These are phyloP conservation scores for Halcyon leucocephala DNA, from an alignment of 2,797 vertebrate species.

Conservation along the genomic window DNA sequence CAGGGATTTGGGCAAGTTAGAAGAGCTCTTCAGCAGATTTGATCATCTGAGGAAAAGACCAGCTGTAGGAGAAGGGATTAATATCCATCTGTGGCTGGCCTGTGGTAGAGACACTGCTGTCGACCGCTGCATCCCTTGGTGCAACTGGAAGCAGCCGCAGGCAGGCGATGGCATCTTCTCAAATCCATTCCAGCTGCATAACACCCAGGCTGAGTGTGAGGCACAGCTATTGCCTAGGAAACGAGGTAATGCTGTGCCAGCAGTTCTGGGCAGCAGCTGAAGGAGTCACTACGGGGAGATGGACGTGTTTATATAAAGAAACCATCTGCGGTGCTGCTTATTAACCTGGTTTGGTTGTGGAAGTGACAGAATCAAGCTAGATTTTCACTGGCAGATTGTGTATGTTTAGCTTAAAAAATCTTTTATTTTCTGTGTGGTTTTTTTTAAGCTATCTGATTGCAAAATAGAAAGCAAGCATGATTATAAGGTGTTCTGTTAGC, in stretches of 20 bases:
- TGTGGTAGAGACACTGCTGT: not conserved
- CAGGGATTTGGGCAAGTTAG: not conserved
- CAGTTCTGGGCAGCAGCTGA: constrained; percentile 6
- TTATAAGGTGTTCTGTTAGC: not conserved
- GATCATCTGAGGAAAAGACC: not conserved
- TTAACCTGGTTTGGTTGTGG: constrained; percentile 33
- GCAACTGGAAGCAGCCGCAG: not conserved
- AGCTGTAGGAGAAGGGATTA: not conserved
- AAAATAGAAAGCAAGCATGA: not conserved
- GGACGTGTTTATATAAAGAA: constrained; percentile 39
- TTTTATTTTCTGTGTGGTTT: not conserved
- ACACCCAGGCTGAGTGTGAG: not conserved
- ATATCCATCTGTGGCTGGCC: not conserved
- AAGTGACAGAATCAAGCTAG: constrained; percentile 4
- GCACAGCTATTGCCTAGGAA: not conserved
- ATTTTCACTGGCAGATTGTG: constrained; percentile 40
- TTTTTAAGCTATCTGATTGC: not conserved
- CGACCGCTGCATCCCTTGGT: not conserved
- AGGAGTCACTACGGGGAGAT: not conserved
- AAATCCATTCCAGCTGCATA: not conserved
- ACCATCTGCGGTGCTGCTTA: constrained; percentile 50
- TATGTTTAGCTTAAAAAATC: constrained; percentile 18
- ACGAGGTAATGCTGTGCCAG: not conserved
- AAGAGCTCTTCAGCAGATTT: not conserved
- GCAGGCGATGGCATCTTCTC: not conserved